phyloP scores from a whole-genome alignment of 2,888 invertebrate genomes.

The Papilio protenor region DNA sequence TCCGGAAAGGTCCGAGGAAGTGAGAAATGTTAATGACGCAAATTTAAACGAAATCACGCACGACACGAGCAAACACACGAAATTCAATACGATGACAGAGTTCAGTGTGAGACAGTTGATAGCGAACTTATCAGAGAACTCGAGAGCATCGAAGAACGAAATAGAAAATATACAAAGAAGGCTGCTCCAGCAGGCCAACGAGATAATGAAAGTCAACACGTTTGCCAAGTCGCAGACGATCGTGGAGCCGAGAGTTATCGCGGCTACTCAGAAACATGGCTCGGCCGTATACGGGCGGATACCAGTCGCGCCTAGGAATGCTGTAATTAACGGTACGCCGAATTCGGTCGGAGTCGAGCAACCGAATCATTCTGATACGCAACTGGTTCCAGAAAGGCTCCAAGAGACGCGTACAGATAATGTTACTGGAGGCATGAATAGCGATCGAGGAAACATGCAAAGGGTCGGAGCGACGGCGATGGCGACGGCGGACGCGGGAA shows the following conservation, averaged over 20 bases:
- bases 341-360: constrained; percentile 42
- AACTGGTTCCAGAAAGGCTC: constrained; percentile 79
- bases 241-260: constrained; percentile 66
- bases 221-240: constrained; percentile 66
- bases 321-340: constrained; percentile 45
- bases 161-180: constrained; percentile 78
- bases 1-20: constrained; percentile 51
- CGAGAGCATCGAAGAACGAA: constrained; percentile 75
- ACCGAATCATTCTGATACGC: constrained; percentile 63
- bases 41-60: constrained; percentile 48
- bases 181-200: constrained; percentile 76
- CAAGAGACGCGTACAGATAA: constrained; percentile 69
- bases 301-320: constrained; percentile 61
- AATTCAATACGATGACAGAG: constrained; percentile 63
- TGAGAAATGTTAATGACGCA: constrained; percentile 45
- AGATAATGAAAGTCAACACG: constrained; percentile 79
- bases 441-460: constrained; percentile 73
- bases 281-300: constrained; percentile 63
- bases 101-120: constrained; percentile 77
- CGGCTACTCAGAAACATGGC: constrained; percentile 70
- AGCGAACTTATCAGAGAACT: constrained; percentile 76
- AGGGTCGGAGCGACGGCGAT: constrained; percentile 64
- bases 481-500: constrained; percentile 74
- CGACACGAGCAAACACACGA: constrained; percentile 51
- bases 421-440: constrained; percentile 72